phyloP scores from a whole-genome alignment of 2,797 vertebrate species.

The Anniella stebbinsi region DNA sequence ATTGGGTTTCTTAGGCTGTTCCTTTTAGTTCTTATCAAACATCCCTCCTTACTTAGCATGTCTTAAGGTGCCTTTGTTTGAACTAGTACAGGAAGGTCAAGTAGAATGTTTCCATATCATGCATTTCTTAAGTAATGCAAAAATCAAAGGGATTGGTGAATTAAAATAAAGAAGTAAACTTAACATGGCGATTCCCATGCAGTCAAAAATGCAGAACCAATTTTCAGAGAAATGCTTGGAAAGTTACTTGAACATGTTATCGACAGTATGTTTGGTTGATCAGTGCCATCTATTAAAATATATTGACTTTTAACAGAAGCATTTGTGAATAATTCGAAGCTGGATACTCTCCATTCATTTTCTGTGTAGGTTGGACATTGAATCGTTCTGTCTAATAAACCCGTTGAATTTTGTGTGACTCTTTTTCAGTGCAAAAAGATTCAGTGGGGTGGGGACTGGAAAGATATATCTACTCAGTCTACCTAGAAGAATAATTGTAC shows the following conservation, averaged over 20 bases:
- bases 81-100: neutral
- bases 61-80: neutral
- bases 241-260: neutral
- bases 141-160: neutral
- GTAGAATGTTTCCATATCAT: neutral
- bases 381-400: neutral
- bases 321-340: neutral
- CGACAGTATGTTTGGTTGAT: neutral
- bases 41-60: neutral
- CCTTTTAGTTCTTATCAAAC: neutral
- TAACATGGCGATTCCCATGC: neutral
- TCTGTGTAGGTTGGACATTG: neutral
- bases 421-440: neutral
- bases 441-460: neutral
- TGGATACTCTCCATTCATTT: neutral
- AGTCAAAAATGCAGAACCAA: neutral
- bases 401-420: neutral
- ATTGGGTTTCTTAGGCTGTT: neutral
- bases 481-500: neutral
- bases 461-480: neutral
- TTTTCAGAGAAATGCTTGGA: neutral
- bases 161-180: neutral
- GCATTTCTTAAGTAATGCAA: neutral
- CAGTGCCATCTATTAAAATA: constrained; percentile 8
- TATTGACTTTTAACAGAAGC: neutral